Conservation (phyloP, 2,888 invertebrate species). For the Drosophila ustulata region DNA sequence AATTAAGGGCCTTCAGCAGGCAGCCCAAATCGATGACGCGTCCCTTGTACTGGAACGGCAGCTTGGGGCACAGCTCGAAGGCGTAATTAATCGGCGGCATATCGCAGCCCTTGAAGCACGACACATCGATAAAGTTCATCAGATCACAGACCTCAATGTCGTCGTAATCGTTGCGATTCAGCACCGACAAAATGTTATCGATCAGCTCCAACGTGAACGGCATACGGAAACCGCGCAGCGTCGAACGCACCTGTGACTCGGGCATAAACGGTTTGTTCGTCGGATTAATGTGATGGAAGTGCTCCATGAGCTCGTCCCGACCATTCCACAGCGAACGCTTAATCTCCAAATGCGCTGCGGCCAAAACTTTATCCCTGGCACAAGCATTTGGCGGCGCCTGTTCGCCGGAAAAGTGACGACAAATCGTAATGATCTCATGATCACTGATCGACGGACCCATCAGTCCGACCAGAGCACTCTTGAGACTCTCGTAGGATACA, state of each 20-base stretch:
- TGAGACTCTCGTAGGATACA: conserved; percentile 80
- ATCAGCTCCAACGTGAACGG: conserved; percentile 89
- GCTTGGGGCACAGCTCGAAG: conserved; percentile 83
- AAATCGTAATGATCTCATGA: conserved; percentile 92
- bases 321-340: conserved; percentile 91
- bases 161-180: conserved; percentile 88
- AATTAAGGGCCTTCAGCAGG: conserved; percentile 78
- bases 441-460: conserved; percentile 90
- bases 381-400: conserved; percentile 84
- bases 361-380: conserved; percentile 86
- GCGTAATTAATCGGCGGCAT: conserved; percentile 83
- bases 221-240: conserved; percentile 89
- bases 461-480: conserved; percentile 88
- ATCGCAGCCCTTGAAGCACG: conserved; percentile 83
- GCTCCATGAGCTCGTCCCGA: conserved; percentile 87
- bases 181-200: conserved; percentile 87
- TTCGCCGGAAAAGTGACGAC: conserved; percentile 90
- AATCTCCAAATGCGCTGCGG: conserved; percentile 90
- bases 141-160: conserved; percentile 89
- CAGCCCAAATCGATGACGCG: conserved; percentile 82
- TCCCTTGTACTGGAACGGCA: conserved; percentile 81
- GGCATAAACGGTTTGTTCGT: conserved; percentile 87
- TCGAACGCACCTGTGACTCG: conserved; percentile 87
- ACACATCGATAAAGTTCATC: conserved; percentile 90
- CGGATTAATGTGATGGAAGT: conserved; percentile 87